Base-by-base conservation (phyloP, 2,888 invertebrate species). In the Mythimna loreyi region DNA sequence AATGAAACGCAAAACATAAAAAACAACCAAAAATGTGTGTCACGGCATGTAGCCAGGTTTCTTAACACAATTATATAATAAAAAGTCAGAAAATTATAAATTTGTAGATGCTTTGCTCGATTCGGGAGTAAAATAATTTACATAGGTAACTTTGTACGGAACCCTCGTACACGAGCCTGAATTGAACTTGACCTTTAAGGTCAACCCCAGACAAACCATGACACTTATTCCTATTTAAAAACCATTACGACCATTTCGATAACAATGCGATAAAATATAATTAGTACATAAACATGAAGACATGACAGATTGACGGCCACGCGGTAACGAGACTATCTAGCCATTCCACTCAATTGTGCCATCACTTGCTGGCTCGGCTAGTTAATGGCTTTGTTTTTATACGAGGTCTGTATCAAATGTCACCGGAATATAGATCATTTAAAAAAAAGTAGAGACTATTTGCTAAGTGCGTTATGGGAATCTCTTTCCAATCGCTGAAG, bases 321-420 rank as follows among this genome's bases (percentile, higher is more conserved):
- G n/a, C 30, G 56, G 59, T 43, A 47, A 62, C 67, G 50, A 75
- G 56, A 45, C 62, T 30, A 63, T 76, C 19, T 56, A 62, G 55
- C 52, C 45, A 62, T 59, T 68, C 30, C 47, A 30, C 45, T 74
- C 67, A 76, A 79, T 75, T 76, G 72, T 76, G 2, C 21, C 52
- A 28, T 52, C 33, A 40, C 53, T 30, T 11, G 57, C 28, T 8
- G n/a, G 7, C 33, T 3, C 28, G 16, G 1, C 7, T 21, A 11
- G 16, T 23, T 36, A 11, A 28, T 50, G n/a, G 21, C 36, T 19
- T 50, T 67, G 67, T 53, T 75, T 74, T 53, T 55, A 33, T 28
- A 28, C 2, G 25, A 23, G 28, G 16, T 50, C 28, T 45, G 21
- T 33, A 19, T 21, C 19, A 25, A 66, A 33, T 49, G 25, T 16